A percentile compares a stretch with the other conserved stretches of the same genome.
phyloP scores from a whole-genome alignment of 2,113 vertebrate species.

The Motacilla tschutschensis region DNA sequence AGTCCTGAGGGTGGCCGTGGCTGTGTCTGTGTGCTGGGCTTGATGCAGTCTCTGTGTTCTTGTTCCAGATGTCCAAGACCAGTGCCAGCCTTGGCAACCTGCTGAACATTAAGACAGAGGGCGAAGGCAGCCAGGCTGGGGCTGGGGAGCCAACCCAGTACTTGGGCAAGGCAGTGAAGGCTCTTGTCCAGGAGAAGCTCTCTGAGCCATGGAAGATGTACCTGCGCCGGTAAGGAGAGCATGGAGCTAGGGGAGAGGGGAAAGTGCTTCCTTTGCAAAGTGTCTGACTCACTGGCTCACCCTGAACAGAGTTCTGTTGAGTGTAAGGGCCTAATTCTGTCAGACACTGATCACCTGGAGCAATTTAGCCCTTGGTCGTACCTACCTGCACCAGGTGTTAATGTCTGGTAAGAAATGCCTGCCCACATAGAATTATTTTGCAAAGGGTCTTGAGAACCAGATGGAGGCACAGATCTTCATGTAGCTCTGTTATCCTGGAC shows the following conservation, averaged over 20 bases:
- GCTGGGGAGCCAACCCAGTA: slow-evolving; percentile 82
- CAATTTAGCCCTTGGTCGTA: not conserved
- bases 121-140: slow-evolving; percentile 74
- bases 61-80: slow-evolving; percentile 84
- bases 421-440: not conserved
- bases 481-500: not conserved
- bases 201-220: slow-evolving; percentile 93
- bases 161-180: slow-evolving; percentile 87
- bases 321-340: not conserved
- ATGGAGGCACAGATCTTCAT: not conserved
- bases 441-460: not conserved
- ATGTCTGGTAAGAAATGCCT: not conserved
- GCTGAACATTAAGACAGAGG: slow-evolving; percentile 86
- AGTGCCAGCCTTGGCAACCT: slow-evolving; percentile 85
- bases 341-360: not conserved
- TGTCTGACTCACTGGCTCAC: not conserved
- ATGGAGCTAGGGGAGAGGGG: not conserved
- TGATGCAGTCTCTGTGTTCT: slow-evolving; percentile 35
- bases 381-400: not conserved
- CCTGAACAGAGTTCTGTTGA: not conserved
- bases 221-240: slow-evolving; percentile 85
- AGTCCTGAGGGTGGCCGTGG: not conserved
- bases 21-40: not conserved
- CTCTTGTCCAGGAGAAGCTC: slow-evolving; percentile 82
- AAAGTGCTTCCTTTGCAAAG: not conserved